A percentile compares a stretch with the other conserved stretches of the same genome.
Conservation (phyloP, 2,113 vertebrate species). For the Pavo muticus region DNA sequence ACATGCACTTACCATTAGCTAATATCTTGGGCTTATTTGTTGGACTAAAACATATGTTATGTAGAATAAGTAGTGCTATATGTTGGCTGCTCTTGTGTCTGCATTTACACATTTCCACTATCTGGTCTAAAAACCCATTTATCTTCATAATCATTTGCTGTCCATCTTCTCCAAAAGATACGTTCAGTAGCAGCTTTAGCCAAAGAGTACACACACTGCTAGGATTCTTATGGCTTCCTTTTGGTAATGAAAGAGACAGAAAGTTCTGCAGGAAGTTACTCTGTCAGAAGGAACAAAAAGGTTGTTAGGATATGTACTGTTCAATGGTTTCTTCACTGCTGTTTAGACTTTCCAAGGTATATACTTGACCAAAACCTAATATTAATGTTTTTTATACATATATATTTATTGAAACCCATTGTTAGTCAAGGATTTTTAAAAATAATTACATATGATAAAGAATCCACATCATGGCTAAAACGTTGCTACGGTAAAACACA, state of each 20-base stretch:
- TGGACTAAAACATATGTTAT: conserved; percentile 87
- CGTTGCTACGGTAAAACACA: background rate
- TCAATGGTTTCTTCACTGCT: background rate
- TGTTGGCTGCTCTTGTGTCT: conserved; percentile 72
- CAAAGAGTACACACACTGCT: conserved; percentile 78
- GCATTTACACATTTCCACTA: conserved; percentile 85
- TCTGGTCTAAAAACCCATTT: conserved; percentile 86
- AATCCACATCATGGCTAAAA: background rate
- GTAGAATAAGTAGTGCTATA: conserved; percentile 83
- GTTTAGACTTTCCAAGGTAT: background rate
- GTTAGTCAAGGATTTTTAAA: background rate
- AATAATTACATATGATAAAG: background rate
- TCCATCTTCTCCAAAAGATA: conserved; percentile 90
- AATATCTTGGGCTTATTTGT: conserved; percentile 90
- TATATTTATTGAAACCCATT: background rate
- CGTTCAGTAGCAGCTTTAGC: conserved; percentile 89
- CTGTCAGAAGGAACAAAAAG: conserved; percentile 73
- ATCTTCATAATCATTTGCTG: conserved; percentile 91
- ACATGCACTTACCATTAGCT: conserved; percentile 83
- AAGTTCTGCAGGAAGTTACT: conserved; percentile 96
- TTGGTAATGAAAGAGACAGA: conserved; percentile 82
- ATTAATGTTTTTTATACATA: background rate
- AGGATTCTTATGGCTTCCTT: conserved; percentile 76
- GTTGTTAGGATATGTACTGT: background rate
- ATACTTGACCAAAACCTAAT: background rate